phyloP scores from a whole-genome alignment of 2,888 invertebrate genomes.

The Chydorus sphaericus region DNA sequence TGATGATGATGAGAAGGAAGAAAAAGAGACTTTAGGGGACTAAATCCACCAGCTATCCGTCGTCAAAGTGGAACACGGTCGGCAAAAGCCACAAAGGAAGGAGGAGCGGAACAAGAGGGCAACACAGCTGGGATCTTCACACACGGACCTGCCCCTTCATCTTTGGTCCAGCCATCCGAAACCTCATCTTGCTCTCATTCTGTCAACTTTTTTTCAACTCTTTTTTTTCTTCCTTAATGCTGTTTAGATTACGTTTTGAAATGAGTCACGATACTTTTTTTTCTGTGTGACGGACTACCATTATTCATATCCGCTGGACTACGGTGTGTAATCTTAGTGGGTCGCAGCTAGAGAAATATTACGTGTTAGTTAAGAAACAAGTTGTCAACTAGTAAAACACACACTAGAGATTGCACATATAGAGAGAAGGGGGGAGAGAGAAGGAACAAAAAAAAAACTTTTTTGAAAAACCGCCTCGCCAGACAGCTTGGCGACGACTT shows the following conservation, averaged over 20 bases:
- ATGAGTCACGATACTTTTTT: no score
- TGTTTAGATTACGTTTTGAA: not conserved
- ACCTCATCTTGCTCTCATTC: not conserved
- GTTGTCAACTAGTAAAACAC: not conserved
- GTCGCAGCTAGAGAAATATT: no score
- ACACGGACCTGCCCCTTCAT: not conserved
- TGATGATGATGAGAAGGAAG: not conserved
- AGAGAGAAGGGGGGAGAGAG: not conserved
- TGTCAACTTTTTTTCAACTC: not conserved
- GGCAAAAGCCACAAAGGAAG: not conserved
- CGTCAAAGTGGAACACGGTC: no score
- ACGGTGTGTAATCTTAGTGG: no score
- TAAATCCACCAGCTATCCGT: no score
- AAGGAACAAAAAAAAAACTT: not conserved
- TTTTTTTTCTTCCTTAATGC: not conserved
- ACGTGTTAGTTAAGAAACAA: no score
- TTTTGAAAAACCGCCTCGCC: not conserved
- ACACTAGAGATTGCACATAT: not conserved
- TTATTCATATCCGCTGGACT: no score
- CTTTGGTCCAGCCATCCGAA: not conserved
- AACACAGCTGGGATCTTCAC: slow-evolving; percentile 6
- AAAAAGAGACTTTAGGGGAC: no score
- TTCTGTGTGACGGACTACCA: no score
- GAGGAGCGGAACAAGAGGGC: not conserved
- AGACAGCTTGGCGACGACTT: slow-evolving; percentile 5